Conservation (phyloP, 2,797 vertebrate species). For the Leuciscus waleckii region DNA sequence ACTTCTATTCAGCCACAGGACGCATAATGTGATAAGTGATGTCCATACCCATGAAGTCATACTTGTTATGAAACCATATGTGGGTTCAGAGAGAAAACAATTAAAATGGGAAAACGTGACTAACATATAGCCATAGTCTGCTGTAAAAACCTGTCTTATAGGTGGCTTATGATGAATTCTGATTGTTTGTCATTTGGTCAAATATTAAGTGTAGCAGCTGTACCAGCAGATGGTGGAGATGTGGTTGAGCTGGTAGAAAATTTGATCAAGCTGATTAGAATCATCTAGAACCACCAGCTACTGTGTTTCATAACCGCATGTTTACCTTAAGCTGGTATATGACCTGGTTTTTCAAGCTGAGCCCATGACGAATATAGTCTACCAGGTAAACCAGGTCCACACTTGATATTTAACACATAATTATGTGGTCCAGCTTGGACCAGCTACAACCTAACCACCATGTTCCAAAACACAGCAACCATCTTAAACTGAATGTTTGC, state of each 20-base stretch:
- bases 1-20: not conserved
- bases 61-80: not conserved
- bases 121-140: not conserved
- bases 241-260: conserved; percentile 24
- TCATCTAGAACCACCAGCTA: not conserved
- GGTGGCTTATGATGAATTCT: not conserved
- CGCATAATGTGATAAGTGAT: not conserved
- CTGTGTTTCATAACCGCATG: not conserved
- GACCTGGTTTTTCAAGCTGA: not conserved
- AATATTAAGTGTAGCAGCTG: conserved; percentile 6
- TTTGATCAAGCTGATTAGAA: conserved; percentile 21
- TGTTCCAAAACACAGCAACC: not conserved
- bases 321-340: not conserved
- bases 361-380: not conserved
- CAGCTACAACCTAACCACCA: not conserved
- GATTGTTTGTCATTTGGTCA: conserved; percentile 14
- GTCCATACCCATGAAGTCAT: not conserved
- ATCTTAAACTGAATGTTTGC: not conserved
- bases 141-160: not conserved
- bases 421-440: not conserved
- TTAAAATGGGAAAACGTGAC: not conserved
- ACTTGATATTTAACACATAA: not conserved
- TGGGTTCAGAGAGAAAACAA: not conserved
- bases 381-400: not conserved
- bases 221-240: conserved; percentile 9